Conservation (phyloP, 2,797 vertebrate genomes). For the Meda fulgida region DNA sequence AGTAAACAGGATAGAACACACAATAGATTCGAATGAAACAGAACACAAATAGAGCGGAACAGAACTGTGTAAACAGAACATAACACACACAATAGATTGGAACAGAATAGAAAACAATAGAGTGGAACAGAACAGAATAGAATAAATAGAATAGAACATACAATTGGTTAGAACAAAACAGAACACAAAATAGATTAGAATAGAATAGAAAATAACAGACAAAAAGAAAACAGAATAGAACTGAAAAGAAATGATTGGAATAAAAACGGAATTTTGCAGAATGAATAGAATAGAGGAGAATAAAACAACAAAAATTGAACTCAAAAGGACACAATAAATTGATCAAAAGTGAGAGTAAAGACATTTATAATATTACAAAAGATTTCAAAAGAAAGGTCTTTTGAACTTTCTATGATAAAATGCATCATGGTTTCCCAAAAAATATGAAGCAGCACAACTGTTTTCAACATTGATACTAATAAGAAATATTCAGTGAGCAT, state of each 20-base stretch:
- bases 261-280: neutral
- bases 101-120: neutral
- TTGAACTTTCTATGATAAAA: neutral
- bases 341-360: neutral
- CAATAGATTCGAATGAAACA: neutral
- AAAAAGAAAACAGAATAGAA: neutral
- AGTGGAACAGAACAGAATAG: neutral
- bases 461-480: neutral
- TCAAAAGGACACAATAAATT: neutral
- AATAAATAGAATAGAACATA: neutral
- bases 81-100: neutral
- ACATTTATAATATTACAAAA: neutral
- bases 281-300: neutral
- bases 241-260: neutral
- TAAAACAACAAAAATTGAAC: neutral
- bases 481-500: neutral
- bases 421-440: neutral
- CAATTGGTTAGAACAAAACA: neutral
- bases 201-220: neutral
- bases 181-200: neutral
- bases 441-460: neutral
- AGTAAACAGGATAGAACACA: neutral
- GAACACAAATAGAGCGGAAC: neutral
- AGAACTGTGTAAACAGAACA: neutral
- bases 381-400: neutral